Percentiles rank a stretch among this genome's conserved stretches.
Evolutionary conservation across 2,888 invertebrate genomes (phyloP).

Genomic region (Leptura quadrifasciata): DNA sequence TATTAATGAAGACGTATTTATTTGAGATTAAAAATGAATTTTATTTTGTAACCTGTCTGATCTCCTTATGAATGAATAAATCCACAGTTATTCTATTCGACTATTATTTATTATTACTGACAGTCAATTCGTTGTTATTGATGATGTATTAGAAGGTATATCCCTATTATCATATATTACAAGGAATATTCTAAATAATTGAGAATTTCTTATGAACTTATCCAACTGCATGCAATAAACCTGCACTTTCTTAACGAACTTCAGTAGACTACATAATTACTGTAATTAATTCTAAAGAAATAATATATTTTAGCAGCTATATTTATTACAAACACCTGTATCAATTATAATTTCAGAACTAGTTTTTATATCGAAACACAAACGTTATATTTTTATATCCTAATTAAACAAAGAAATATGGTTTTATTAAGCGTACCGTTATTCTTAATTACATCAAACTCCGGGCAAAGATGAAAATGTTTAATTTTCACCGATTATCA

Average conservation of each 20-base stretch:
- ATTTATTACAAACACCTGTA: constrained; percentile 39
- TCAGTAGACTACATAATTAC: constrained; percentile 31
- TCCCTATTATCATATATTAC: background rate
- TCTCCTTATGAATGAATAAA: background rate
- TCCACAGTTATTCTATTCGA: background rate
- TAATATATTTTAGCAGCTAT: constrained; percentile 36
- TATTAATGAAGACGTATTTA: constrained; percentile 6
- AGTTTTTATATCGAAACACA: constrained; percentile 16
- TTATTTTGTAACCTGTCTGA: background rate
- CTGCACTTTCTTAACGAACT: constrained; percentile 28
- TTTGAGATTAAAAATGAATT: constrained; percentile 7
- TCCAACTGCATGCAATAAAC: background rate
- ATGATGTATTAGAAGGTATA: background rate
- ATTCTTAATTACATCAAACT: background rate
- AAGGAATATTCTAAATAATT: background rate
- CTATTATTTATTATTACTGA: background rate
- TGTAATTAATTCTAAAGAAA: constrained; percentile 27
- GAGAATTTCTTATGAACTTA: background rate
- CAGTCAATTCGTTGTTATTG: constrained; percentile 1
- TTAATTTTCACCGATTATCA: background rate
- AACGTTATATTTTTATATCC: constrained; percentile 14
- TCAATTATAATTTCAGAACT: constrained; percentile 10
- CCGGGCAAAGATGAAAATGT: background rate
- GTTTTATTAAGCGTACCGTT: background rate
- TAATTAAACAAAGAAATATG: constrained; percentile 24